Conservation (phyloP, 2,888 invertebrate genomes). For the Hypomecis atomaria region DNA sequence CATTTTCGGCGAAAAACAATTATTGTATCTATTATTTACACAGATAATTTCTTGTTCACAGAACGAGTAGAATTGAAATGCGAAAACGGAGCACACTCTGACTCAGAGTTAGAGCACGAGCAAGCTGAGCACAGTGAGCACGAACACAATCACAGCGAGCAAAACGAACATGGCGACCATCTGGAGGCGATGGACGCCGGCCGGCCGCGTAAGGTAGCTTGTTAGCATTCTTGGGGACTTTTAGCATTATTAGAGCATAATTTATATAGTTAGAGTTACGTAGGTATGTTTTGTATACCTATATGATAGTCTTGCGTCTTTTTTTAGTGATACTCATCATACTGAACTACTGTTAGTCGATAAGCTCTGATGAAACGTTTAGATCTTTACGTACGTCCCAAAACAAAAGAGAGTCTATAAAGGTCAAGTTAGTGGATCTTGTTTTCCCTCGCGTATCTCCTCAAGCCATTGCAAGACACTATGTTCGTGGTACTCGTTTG, state of each 20-base stretch:
- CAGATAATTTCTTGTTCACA: constrained; percentile 37
- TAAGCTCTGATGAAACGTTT: too few species aligned
- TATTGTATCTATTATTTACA: neutral
- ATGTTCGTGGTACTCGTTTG: too few species aligned
- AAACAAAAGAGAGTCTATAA: too few species aligned
- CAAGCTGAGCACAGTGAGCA: constrained; percentile 61
- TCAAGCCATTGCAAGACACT: too few species aligned
- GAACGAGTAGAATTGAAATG: constrained; percentile 72
- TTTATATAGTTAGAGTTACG: neutral
- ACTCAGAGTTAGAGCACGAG: constrained; percentile 66
- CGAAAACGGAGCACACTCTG: constrained; percentile 68
- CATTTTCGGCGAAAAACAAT: too few species aligned
- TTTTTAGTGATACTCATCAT: too few species aligned
- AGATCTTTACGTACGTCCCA: too few species aligned
- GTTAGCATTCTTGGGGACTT: constrained; percentile 23
- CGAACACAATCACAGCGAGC: constrained; percentile 52
- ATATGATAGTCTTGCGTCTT: too few species aligned
- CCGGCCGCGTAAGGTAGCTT: constrained; percentile 76
- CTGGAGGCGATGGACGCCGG: constrained; percentile 66
- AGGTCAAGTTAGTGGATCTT: too few species aligned
- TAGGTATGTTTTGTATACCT: too few species aligned
- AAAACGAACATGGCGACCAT: constrained; percentile 58
- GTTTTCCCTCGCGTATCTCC: too few species aligned
- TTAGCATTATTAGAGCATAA: neutral
- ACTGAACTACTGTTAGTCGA: too few species aligned